A percentile compares a stretch with the other conserved stretches of the same genome.
Evolutionary conservation across 2,797 vertebrate species (phyloP).

Genomic region (Vipera latastei): DNA sequence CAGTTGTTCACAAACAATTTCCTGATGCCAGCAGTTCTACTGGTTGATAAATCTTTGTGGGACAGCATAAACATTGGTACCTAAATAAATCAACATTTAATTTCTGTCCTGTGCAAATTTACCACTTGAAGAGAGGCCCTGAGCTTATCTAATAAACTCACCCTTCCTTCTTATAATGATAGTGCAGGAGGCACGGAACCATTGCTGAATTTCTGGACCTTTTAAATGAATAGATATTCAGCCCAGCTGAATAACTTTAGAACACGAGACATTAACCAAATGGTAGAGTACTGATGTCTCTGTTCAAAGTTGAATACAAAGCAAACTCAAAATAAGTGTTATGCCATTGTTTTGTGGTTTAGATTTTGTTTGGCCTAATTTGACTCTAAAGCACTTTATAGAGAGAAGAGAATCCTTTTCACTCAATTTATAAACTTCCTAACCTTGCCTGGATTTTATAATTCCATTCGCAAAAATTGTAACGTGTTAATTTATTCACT

Average conservation of each 20-base stretch:
- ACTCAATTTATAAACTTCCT: conserved; percentile 25
- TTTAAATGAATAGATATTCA: neutral
- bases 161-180: neutral
- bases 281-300: conserved; percentile 24
- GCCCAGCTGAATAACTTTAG: neutral
- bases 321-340: conserved; percentile 17
- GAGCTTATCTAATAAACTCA: neutral
- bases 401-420: conserved; percentile 32
- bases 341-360: conserved; percentile 50
- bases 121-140: neutral
- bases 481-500: neutral
- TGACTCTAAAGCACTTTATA: conserved; percentile 67
- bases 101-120: neutral
- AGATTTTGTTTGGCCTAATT: conserved; percentile 26
- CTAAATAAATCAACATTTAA: neutral
- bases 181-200: neutral
- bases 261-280: neutral
- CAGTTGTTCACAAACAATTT: neutral
- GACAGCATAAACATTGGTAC: neutral
- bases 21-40: neutral
- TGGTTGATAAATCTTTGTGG: neutral
- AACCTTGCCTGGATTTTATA: conserved; percentile 32
- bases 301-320: conserved; percentile 46
- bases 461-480: conserved; percentile 30
- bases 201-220: neutral